Evolutionary conservation across 2,888 invertebrate genomes (phyloP), one percentile per base, ranked within the genome.

Genomic region (Andrena bicolor): DNA sequence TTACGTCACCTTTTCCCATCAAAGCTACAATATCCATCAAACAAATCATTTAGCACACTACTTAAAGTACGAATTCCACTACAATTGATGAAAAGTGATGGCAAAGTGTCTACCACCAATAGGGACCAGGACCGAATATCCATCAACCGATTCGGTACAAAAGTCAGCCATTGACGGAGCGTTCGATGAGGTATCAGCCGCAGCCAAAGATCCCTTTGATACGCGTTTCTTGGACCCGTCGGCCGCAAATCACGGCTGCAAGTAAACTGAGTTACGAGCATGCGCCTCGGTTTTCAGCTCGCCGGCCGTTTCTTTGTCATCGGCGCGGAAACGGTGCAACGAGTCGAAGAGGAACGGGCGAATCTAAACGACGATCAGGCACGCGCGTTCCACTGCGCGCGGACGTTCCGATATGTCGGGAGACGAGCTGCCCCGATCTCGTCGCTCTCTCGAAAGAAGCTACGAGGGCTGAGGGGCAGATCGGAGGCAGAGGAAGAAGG

Each of bases 301-400:
- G 74, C 73, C 83, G 78, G 48, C 69, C 72, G 63, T 85, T 80
- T 83, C 83, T 88, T 88, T 88, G 88, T 86, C 80, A 76, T 85
- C 81, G 70, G 82, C 69, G 75, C 80, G 82, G 85, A 86, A 88
- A 84, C 72, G 83, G 77, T 8, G 75, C 76, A 26, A 48, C 65
- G 72, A 35, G 65, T 61, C 77, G 73, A 71, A 69, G 76, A 61
- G 76, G 64, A 85, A 73, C 72, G 76, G 41, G 82, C 79, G 76
- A 76, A 86, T 88, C 86, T 86, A 88, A 88, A 88, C 79, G 87
- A 88, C 88, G 83, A 88, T 84, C 85, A 85, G 88, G 88, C 88
- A 88, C 85, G 88, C 85, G 88, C 88, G 88, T 88, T 88, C 88
- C 88, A 74, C 75, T 56, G 56, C 72, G 68, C 66, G 77, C 75